phyloP scores from a whole-genome alignment of 2,888 invertebrate genomes.

The Lasioglossum marginatum region DNA sequence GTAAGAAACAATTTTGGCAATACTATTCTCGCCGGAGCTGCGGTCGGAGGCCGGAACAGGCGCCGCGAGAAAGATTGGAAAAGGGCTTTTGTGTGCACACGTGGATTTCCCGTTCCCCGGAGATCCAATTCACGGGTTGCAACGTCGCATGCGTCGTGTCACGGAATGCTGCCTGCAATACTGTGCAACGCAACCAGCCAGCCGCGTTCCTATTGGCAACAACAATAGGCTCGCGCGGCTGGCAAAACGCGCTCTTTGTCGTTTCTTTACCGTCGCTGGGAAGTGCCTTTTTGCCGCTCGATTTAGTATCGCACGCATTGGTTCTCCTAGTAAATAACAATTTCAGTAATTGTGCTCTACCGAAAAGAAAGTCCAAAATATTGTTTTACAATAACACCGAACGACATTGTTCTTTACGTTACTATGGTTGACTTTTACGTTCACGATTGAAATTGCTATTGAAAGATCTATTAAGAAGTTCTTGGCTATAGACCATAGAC shows the following conservation, averaged over 20 bases:
- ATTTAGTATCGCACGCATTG: background rate
- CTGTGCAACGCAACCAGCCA: slow-evolving; percentile 37
- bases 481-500: no score
- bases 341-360: no score
- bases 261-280: background rate
- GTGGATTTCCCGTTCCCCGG: slow-evolving; percentile 30
- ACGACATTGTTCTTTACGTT: no score
- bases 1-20: slow-evolving; percentile 26
- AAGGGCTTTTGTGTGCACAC: slow-evolving; percentile 32
- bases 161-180: background rate
- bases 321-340: background rate
- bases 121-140: slow-evolving; percentile 14
- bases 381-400: no score
- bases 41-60: background rate
- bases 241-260: slow-evolving; percentile 30
- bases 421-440: no score
- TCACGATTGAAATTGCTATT: no score
- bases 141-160: background rate
- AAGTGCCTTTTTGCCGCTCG: background rate
- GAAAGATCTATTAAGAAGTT: no score
- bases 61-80: slow-evolving; percentile 1
- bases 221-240: slow-evolving; percentile 40
- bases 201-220: slow-evolving; percentile 40
- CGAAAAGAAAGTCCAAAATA: no score
- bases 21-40: background rate